A percentile compares a stretch with the other conserved stretches of the same genome.
phyloP scores from a whole-genome alignment of 2,888 invertebrate species.

The Erpobdella octoculata region DNA sequence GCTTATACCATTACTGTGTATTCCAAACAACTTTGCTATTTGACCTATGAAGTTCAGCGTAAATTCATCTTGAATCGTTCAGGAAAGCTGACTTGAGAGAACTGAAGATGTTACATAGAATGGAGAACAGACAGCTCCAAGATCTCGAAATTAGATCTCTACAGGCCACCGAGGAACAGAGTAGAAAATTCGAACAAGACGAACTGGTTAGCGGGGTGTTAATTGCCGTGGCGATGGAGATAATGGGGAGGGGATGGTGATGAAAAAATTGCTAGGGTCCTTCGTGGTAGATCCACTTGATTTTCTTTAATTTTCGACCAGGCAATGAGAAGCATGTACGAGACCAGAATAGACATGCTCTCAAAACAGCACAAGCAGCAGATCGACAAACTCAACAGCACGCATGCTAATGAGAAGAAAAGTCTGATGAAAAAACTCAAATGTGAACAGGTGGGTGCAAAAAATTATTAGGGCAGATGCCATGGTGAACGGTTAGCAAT shows the following conservation, averaged over 20 bases:
- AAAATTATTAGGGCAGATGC: no score
- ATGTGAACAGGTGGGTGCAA: constrained; percentile 71
- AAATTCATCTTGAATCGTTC: constrained; percentile 13
- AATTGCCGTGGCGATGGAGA: background rate
- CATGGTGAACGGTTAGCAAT: no score
- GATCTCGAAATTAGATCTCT: constrained; percentile 77
- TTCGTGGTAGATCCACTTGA: background rate
- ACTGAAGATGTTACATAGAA: constrained; percentile 92
- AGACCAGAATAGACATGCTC: constrained; percentile 80
- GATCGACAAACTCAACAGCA: constrained; percentile 84
- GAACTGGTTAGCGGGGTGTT: background rate
- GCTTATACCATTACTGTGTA: background rate
- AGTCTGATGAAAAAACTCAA: constrained; percentile 80
- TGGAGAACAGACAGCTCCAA: constrained; percentile 96
- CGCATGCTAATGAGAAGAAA: constrained; percentile 82
- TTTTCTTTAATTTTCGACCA: constrained; percentile 40
- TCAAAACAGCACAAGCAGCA: constrained; percentile 79
- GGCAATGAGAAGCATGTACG: constrained; percentile 74
- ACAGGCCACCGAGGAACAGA: constrained; percentile 69
- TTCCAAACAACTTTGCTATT: background rate
- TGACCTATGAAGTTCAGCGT: background rate
- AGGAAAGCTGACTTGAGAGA: constrained; percentile 89
- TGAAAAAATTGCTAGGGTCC: no score
- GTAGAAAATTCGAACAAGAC: constrained; percentile 72
- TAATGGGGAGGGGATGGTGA: background rate